A percentile compares a stretch with the other conserved stretches of the same genome.
Evolutionary conservation across 2,797 vertebrate genomes (phyloP).

Genomic region (Peromyscus attwateri): DNA sequence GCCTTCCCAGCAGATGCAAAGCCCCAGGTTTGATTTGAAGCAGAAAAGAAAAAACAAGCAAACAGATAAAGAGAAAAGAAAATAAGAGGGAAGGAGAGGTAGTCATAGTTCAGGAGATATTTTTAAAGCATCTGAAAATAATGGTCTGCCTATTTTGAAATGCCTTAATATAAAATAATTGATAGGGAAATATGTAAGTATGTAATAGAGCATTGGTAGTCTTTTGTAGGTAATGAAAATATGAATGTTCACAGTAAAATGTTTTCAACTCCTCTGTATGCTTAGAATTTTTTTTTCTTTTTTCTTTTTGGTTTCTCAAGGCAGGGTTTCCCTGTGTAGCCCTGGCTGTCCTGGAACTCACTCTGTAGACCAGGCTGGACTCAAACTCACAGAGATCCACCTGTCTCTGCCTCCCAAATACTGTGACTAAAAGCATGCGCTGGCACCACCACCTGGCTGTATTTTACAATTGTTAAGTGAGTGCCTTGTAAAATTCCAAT

Average conservation of each 20-base stretch:
- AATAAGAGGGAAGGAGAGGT: background rate
- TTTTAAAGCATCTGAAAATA: constrained; percentile 30
- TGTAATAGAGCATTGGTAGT: background rate
- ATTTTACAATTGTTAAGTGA: constrained; percentile 64
- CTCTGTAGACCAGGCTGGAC: no score
- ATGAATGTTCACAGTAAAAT: background rate
- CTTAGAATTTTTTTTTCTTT: background rate
- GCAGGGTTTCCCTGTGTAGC: no score
- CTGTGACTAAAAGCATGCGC: no score
- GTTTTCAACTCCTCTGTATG: constrained; percentile 18
- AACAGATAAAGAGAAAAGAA: background rate
- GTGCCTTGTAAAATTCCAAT: constrained; percentile 31
- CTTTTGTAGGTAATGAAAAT: background rate
- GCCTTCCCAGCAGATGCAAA: background rate
- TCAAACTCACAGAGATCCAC: no score
- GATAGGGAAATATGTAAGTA: background rate
- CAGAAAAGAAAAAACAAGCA: background rate
- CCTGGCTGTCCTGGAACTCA: no score
- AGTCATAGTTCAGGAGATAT: background rate
- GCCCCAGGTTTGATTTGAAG: background rate
- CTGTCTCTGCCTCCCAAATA: no score
- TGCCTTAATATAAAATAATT: background rate
- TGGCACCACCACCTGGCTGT: background rate
- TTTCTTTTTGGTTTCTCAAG: no score
- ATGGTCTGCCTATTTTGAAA: constrained; percentile 11